Evolutionary conservation across 2,113 vertebrate genomes (phyloP).

Genomic region (Ceyx margarethae): DNA sequence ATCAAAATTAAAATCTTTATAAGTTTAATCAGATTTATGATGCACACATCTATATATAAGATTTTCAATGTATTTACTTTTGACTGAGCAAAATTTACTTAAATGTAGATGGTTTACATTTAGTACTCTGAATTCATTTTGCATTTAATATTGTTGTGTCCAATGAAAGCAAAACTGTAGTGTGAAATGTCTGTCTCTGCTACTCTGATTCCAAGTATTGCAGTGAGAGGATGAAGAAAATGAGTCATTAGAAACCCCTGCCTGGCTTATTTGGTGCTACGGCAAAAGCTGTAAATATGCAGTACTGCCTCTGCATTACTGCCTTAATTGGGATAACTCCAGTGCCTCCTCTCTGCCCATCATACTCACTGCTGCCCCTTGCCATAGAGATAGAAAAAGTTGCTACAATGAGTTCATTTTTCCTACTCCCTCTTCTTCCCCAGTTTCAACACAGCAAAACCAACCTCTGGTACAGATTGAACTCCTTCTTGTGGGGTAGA

Average conservation of each 20-base stretch:
- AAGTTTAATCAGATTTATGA: neutral
- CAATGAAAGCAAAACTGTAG: neutral
- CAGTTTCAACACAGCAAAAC: neutral
- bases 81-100: neutral
- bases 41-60: neutral
- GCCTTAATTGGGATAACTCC: neutral
- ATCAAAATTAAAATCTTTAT: neutral
- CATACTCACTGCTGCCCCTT: conserved; percentile 44
- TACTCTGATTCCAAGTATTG: neutral
- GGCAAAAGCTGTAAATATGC: neutral
- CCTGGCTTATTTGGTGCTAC: neutral
- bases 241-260: neutral
- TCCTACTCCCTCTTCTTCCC: neutral
- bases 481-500: neutral
- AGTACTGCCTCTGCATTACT: neutral
- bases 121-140: neutral
- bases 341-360: neutral
- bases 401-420: neutral
- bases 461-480: neutral
- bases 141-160: neutral
- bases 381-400: neutral
- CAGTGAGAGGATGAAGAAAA: neutral
- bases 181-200: neutral
- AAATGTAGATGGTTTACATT: neutral
- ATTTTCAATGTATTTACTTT: neutral